phyloP scores from a whole-genome alignment of 2,113 vertebrate genomes.

The Tragelaphus buxtoni region DNA sequence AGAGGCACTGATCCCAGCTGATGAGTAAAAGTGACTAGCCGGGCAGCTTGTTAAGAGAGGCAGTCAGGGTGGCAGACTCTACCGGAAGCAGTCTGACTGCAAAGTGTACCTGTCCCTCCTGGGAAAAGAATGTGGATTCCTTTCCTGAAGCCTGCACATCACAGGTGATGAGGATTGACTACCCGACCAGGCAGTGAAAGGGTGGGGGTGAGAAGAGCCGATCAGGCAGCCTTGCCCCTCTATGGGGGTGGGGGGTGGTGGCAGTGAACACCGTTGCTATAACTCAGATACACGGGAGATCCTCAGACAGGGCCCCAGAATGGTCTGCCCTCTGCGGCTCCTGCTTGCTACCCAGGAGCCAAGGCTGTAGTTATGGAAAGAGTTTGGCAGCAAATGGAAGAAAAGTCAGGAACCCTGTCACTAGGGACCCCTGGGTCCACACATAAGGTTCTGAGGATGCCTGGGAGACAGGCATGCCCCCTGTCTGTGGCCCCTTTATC shows the following conservation, averaged over 20 bases:
- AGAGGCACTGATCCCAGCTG: background rate
- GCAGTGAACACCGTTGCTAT: fast-evolving
- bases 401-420: background rate
- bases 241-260: background rate
- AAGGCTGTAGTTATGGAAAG: background rate
- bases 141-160: background rate
- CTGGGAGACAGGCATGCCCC: background rate
- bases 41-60: background rate
- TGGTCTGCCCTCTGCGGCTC: background rate
- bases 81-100: background rate
- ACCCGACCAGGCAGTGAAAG: background rate
- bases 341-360: too few relatives aligned
- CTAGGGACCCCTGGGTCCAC: background rate
- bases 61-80: background rate
- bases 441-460: background rate
- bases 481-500: background rate
- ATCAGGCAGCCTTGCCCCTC: fast-evolving
- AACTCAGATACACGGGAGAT: too few relatives aligned
- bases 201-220: background rate
- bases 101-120: background rate
- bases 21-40: background rate
- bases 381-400: too few relatives aligned
- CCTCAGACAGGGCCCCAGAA: too few relatives aligned
- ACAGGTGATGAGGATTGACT: background rate
- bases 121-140: background rate